Base-by-base conservation (phyloP, 2,888 invertebrate genomes). In the Melieria omissa region DNA sequence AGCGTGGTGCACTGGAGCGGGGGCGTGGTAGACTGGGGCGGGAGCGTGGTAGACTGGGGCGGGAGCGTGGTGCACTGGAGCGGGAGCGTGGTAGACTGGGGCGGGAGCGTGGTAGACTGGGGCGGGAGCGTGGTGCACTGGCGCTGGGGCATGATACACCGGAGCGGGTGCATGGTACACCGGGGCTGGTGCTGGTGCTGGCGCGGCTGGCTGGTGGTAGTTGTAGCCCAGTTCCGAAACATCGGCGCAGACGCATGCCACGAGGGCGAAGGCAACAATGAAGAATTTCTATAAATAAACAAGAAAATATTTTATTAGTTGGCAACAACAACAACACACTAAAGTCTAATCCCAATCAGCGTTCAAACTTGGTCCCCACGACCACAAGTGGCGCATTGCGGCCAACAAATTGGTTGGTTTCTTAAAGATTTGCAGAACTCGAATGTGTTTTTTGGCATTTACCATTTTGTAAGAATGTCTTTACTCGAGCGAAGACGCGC, bases 201-300 rank as follows among this genome's bases (percentile, higher is more conserved):
- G 3, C 29, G 29, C 29, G 29, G 68, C 62, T 54, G 67, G 67
- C 12, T 49, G 49, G 49, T 49, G 10, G 49, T 49, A 49, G 12
- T 49, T 49, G 7, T 14, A 62, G 14, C 65, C 10, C 16, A 77
- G 68, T 49, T 77, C 73, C 5, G 78, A 77, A 4, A 78, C 77
- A 74, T 76, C 78, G 41, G 75, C 78, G 58, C 65, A 74, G 10
- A 73, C 74, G 57, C 58, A 65, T 14, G 72, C 74, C 70, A 76
- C 73, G 52, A 76, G 65, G 41, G 71, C 72, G 7, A 77, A 70
- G 6, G 70, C 52, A 12, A 75, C 58, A 14, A 76, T 14, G 68
- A 76, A 68, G 6, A 73, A 41, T 73, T 73, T 77, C 78, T 78
- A n/a, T 45, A 58, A 16, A 29, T 14, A 29, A 16, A 58, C 6